Conservation (phyloP, 1,140 invertebrate species). For the Maconellicoccus hirsutus region DNA sequence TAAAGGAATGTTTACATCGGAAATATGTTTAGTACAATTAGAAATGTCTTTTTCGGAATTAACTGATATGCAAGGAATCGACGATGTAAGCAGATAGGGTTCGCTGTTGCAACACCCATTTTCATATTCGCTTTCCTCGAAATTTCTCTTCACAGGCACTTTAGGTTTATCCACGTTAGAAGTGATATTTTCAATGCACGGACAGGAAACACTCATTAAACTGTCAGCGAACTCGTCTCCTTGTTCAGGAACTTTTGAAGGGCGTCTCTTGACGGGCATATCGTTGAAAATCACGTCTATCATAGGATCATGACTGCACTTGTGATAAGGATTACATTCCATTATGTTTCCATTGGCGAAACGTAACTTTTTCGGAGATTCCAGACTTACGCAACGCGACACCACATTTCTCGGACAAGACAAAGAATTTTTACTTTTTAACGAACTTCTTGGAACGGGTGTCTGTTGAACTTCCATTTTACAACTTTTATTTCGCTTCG, state of each 20-base stretch:
- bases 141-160: neutral
- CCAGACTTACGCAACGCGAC: slow-evolving; percentile 56
- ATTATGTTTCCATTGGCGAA: slow-evolving; percentile 55
- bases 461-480: slow-evolving; percentile 23
- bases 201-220: slow-evolving; percentile 44
- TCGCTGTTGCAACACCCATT: slow-evolving; percentile 1
- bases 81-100: neutral
- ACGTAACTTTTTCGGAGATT: slow-evolving; percentile 63
- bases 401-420: slow-evolving; percentile 27
- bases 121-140: neutral
- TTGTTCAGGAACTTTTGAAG: slow-evolving; percentile 31
- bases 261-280: slow-evolving; percentile 38
- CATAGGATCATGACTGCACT: slow-evolving; percentile 40
- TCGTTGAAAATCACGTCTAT: slow-evolving; percentile 39
- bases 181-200: slow-evolving; percentile 45
- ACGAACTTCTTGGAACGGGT: slow-evolving; percentile 28
- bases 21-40: neutral
- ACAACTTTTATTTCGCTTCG: neutral
- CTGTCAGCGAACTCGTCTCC: slow-evolving; percentile 36
- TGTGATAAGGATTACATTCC: slow-evolving; percentile 24
- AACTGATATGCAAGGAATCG: neutral
- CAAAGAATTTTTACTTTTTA: slow-evolving; percentile 26
- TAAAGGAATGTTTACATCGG: slow-evolving; percentile 7
- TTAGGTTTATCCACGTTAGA: slow-evolving; percentile 26
- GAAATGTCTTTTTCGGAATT: neutral